Evolutionary conservation across 2,797 vertebrate genomes (phyloP).

Genomic region (Mormyrus proboscirostris): DNA sequence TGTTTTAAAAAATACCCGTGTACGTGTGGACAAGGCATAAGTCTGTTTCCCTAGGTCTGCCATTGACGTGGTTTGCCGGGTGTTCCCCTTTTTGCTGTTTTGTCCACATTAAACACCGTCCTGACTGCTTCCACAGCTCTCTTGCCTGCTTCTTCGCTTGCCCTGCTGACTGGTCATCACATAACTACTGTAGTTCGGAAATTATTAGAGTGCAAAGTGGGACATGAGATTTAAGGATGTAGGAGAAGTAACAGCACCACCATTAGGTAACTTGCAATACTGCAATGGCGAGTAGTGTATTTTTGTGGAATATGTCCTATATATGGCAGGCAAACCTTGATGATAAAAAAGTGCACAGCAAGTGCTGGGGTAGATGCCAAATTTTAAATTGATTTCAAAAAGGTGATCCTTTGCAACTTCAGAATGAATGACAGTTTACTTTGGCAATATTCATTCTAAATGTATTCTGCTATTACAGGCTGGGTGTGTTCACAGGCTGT

Average conservation of each 20-base stretch:
- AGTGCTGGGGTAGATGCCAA: neutral
- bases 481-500: neutral
- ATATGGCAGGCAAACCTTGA: neutral
- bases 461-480: neutral
- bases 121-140: too few species aligned
- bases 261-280: neutral
- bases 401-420: neutral
- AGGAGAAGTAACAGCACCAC: neutral
- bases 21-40: too few species aligned
- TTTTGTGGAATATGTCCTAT: neutral
- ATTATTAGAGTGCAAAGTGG: neutral
- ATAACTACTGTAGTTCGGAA: neutral
- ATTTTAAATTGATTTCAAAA: neutral
- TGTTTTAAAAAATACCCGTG: too few species aligned
- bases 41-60: too few species aligned
- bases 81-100: too few species aligned
- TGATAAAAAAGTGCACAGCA: neutral
- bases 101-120: too few species aligned
- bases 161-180: too few species aligned
- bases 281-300: neutral
- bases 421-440: neutral
- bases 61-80: too few species aligned
- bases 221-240: neutral
- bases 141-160: too few species aligned
- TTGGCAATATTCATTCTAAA: neutral